Evolutionary conservation across 2,888 invertebrate genomes (phyloP), one percentile per base, ranked within the genome.

Genomic region (Cryptophagus acutangulus): DNA sequence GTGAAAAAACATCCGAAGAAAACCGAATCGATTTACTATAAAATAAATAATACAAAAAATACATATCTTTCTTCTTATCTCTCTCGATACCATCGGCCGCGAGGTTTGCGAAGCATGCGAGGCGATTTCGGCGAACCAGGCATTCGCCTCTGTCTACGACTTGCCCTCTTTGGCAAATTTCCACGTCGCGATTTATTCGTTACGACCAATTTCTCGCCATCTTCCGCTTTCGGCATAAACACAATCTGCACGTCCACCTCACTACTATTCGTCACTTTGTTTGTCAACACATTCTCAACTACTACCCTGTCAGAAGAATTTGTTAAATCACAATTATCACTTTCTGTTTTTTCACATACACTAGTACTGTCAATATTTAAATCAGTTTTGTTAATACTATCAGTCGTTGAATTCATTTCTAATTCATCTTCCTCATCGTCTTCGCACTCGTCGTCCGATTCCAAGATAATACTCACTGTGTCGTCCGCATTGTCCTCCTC

Each of bases 151-250:
- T 45, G 50, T 30, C 44, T 43, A 15, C 42, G 40, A 10, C 46
- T 44, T 30, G 57, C 56, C 51, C 57, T 46, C 41, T 55, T 55
- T 10, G 44, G 45, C 36, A 45, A 36, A 14, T 31, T 38, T 30
- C 41, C 39, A 44, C 38, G 38, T 41, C 12, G 40, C 39, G 29
- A 16, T 33, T 20, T n/a, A n/a, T n/a, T n/a, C n/a, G n/a, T n/a
- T n/a, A n/a, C n/a, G n/a, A n/a, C 79, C 52, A 82, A 75, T 48
- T 82, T 77, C 60, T 79, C 77, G 59, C 78, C 71, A 59, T 76
- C 75, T 39, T 57, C 59, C 6, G 6, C 6, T n/a, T n/a, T n/a
- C n/a, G n/a, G n/a, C n/a, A n/a, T n/a, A n/a, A n/a, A n/a, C n/a
- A n/a, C n/a, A 26, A 26, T 12, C 4, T 31, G 15, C 3, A 31